A percentile compares a stretch with the other conserved stretches of the same genome.
These are phyloP conservation scores for Pholis gunnellus DNA, from an alignment of 2,113 vertebrate genomes.

Conservation along the genomic window DNA sequence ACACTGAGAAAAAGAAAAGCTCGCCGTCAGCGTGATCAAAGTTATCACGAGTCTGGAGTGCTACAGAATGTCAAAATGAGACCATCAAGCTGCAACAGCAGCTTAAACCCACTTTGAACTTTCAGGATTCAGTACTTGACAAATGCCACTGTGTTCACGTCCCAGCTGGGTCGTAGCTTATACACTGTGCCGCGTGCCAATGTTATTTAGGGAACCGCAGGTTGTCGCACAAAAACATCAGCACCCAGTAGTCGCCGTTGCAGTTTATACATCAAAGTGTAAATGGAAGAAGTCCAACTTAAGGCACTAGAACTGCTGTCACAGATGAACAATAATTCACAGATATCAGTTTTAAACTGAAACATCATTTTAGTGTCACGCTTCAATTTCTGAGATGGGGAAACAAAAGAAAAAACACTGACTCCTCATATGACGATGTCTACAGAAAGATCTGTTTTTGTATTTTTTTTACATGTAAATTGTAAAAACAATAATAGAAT, in stretches of 20 bases:
- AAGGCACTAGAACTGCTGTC: constrained; percentile 73
- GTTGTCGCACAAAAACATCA: neutral
- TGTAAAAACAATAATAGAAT: neutral
- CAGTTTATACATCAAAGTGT: constrained; percentile 36
- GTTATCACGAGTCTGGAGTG: constrained; percentile 17
- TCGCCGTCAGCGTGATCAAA: neutral
- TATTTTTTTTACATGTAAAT: neutral
- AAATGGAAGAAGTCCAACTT: constrained; percentile 68
- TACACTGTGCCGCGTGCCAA: neutral
- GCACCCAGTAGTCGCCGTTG: neutral
- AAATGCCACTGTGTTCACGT: constrained; percentile 14
- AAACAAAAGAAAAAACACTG: neutral
- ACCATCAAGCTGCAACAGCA: neutral
- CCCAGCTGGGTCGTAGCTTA: neutral
- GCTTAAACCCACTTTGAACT: constrained; percentile 11
- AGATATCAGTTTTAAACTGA: constrained; percentile 13
- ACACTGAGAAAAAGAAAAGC: neutral
- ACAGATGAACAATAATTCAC: constrained; percentile 18
- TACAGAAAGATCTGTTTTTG: neutral
- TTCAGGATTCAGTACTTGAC: constrained; percentile 23
- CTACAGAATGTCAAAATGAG: constrained; percentile 27
- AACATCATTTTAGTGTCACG: neutral
- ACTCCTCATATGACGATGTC: neutral
- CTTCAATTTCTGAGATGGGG: neutral
- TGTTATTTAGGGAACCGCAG: neutral